Evolutionary conservation across 2,888 invertebrate species (phyloP), one percentile per base, ranked within the genome.

Genomic region (Synanthedon myopaeformis): DNA sequence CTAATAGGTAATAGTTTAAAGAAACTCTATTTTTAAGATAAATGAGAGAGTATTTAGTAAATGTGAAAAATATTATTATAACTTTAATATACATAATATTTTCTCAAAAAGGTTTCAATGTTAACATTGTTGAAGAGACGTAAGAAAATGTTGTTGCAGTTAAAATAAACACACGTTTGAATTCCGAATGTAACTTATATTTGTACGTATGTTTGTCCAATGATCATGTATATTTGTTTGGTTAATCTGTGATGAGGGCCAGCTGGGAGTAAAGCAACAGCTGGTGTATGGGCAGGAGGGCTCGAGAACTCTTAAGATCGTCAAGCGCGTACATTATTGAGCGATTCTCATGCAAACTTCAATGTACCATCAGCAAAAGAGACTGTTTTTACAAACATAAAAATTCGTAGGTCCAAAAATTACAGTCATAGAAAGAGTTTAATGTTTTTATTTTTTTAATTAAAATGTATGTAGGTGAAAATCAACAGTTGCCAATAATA

Each of bases 201-300:
- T 45, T 45, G 62, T 69, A 71, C 69, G 72, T 74, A 74, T 77
- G 79, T 80, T 79, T 80, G 76, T 72, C 67, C 70, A 76, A 69
- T 67, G 70, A 72, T 72, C 68, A 71, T 76, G 72, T 69, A 56
- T 63, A 69, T 74, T 70, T 71, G 67, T 71, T 64, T 61, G 59
- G 35, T 58, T 65, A 66, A 69, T 69, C 67, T 70, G 66, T 76
- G 78, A 79, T 69, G 71, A 66, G 66, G 61, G 67, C 66, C 80
- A 79, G 78, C 81, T 79, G 80, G 67, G 66, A 67, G 50, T 41
- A 70, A 70, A 67, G 50, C 41, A 70, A 70, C 79, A 78, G 79
- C 78, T 79, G 79, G 79, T 14, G 17, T 23, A 49, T 19, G 49
- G 49, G 23, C 66, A 58, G 59, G 59, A 64, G 35, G 10, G 35